Evolutionary conservation across 1,140 invertebrate species (phyloP).

Genomic region (Patella vulgata): DNA sequence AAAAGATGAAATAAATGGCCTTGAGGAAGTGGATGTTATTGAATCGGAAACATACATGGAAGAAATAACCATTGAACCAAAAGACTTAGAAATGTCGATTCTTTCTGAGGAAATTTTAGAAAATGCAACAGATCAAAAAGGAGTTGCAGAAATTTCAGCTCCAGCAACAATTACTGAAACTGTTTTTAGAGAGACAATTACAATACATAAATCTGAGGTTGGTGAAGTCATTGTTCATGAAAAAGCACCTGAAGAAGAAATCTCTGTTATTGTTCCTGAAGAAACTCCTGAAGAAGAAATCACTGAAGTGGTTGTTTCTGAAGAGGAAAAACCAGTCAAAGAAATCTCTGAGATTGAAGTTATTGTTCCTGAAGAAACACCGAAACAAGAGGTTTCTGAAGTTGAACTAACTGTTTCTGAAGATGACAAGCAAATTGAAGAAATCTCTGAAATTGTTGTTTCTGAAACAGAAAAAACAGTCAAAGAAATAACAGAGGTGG

Average conservation of each 20-base stretch:
- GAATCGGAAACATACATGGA: too few relatives aligned
- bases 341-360: neutral
- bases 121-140: neutral
- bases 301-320: constrained; percentile 12
- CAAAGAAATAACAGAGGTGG: neutral
- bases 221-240: constrained; percentile 10
- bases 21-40: too few relatives aligned
- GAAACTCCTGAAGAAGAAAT: constrained; percentile 23
- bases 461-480: constrained; percentile 1
- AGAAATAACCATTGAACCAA: too few relatives aligned
- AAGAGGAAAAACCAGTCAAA: constrained; percentile 5
- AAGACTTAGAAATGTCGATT: too few relatives aligned
- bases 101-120: constrained; percentile 2
- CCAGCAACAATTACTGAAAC: neutral
- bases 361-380: constrained; percentile 6
- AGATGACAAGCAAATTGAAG: constrained; percentile 2
- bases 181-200: neutral
- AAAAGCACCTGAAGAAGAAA: constrained; percentile 17
- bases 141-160: neutral
- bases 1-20: neutral
- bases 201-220: too few relatives aligned
- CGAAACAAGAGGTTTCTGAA: constrained; percentile 11
- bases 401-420: constrained; percentile 6
- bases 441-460: neutral
- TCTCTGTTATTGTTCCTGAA: constrained; percentile 13